Base-by-base conservation (phyloP, 1,140 invertebrate genomes). In the Hylaeus volcanicus region DNA sequence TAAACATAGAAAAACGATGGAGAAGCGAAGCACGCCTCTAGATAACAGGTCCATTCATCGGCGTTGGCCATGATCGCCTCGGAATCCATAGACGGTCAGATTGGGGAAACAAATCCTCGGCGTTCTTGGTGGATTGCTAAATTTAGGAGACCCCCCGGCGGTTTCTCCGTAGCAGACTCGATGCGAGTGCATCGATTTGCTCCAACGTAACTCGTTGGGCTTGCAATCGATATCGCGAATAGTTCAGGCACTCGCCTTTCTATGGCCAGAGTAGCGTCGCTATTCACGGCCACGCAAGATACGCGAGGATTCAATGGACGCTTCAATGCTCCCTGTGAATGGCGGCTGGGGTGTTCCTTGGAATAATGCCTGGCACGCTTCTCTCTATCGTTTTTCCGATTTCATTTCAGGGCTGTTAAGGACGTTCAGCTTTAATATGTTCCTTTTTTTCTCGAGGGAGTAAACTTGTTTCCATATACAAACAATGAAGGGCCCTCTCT, bases 261-360 rank as follows among this genome's bases (percentile, higher is more conserved):
- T 65, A 65, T 55, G 60, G 15, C 5, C 15, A 37, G 1, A 26
- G 63, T 39, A 48, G 43, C 75, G 45, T 53, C 45, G 15, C 41
- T 79, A 79, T 79, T 73, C 70, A 78, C 51, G 76, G 76, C 39
- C 26, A 37, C n/a, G 14, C 51, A 58, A 79, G 76, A 64, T 79
- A 73, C 60, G 51, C 9, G 75, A 51, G 69, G 51, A 63, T 72
- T 72, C 76, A 43, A 12, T 14, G 39, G n/a, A 4, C 45, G 66
- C 60, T 63, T 78, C 14, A 78, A 73, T 73, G 70, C 69, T 1
- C 14, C 9, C 51, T 51, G 64, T 79, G 68, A 72, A 78, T 78
- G 69, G 39, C 14, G 1, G 12, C 4, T 2, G 15, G 12, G 51
- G 51, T 51, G 51, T 51, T 51, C 51, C 51, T 71, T 73, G 51